Evolutionary conservation across 2,113 vertebrate genomes (phyloP), one percentile per base, ranked within the genome.

Genomic region (Actenoides hombroni): DNA sequence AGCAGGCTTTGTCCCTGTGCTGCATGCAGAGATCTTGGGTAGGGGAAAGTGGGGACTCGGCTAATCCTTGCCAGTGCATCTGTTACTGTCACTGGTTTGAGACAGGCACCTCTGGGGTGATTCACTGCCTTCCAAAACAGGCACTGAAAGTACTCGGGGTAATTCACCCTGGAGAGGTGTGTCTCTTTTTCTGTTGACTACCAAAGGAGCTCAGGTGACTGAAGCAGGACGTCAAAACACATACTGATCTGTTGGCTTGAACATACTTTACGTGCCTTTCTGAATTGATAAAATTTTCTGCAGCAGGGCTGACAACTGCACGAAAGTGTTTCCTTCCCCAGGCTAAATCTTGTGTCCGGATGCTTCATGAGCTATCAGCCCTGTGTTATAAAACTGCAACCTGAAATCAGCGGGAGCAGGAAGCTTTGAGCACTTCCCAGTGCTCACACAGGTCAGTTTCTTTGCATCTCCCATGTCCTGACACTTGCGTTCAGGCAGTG

Each of bases 231-330:
- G 2, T n/a, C 7, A 4, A 63, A 65, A 33, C 26, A 33, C n/a
- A 44, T 59, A 16, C 0, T 29, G n/a, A 20, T 11, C 10, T 20
- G 11, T 37, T 74, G 48, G 6, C 16, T 53, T 1, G 1, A 67
- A 48, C 9, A 48, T 0, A 2, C 9, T 10, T 68, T 51, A 48
- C 1, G 1, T n/a, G 10, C 8, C 26, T 94, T 61, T 81, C 37
- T 69, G 29, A 83, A 60, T 7, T 33, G 15, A 19, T 40, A 33
- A 39, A n/a, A 37, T 7, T 33, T 69, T 59, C 51, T 51, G 11
- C 1, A 5, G 4, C 13, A 40, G 37, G 13, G 40, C 29, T 79
- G 33, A 25, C 44, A 59, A 4, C 6, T 24, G 9, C 28, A 40
- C 5, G 40, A 35, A 71, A 14, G 9, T 51, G 10, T 8, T 42